Evolutionary conservation across 35 echinoderm and acorn worm genomes (phyloP).

Genomic region (Stichopus chloronotus): DNA sequence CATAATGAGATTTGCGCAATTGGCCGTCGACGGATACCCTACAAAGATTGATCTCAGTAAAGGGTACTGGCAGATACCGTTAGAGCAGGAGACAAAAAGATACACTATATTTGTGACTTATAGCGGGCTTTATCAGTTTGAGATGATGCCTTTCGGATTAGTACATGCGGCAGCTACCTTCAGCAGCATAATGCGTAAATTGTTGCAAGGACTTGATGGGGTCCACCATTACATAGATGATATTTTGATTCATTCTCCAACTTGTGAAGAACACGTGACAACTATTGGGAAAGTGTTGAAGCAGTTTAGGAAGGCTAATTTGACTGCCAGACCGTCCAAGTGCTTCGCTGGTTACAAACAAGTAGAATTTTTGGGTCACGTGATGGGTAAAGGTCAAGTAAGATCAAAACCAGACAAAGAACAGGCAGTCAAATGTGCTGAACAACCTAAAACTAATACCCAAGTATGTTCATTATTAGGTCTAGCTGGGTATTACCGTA

Average conservation of each 20-base stretch:
- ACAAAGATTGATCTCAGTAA: slow-evolving; percentile 72
- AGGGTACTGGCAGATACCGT: slow-evolving; percentile 74
- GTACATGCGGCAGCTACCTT: slow-evolving; percentile 69
- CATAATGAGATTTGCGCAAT: slow-evolving; percentile 77
- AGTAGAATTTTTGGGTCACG: slow-evolving; percentile 70
- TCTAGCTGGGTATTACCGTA: slow-evolving; percentile 32
- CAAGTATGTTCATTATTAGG: slow-evolving; percentile 54
- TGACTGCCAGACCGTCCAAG: slow-evolving; percentile 72
- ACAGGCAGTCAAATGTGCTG: slow-evolving; percentile 16
- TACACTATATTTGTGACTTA: slow-evolving; percentile 52
- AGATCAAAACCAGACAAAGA: slow-evolving; percentile 58
- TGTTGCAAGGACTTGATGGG: slow-evolving; percentile 49
- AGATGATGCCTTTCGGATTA: slow-evolving; percentile 73
- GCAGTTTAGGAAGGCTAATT: slow-evolving; percentile 32
- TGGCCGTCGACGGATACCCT: slow-evolving; percentile 57
- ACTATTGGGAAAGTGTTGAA: slow-evolving; percentile 47
- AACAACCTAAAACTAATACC: slow-evolving; percentile 50
- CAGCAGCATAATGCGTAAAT: slow-evolving; percentile 63
- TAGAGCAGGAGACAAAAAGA: slow-evolving; percentile 20
- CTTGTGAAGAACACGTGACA: slow-evolving; percentile 60
- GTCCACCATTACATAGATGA: slow-evolving; percentile 69
- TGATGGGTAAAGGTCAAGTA: slow-evolving; percentile 54
- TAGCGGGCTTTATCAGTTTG: slow-evolving; percentile 64
- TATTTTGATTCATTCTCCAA: slow-evolving; percentile 59
- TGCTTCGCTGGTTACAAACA: slow-evolving; percentile 51